Percentiles rank a stretch among this genome's conserved stretches.
Conservation (phyloP, 2,888 invertebrate genomes). For the Aquatica leii region DNA sequence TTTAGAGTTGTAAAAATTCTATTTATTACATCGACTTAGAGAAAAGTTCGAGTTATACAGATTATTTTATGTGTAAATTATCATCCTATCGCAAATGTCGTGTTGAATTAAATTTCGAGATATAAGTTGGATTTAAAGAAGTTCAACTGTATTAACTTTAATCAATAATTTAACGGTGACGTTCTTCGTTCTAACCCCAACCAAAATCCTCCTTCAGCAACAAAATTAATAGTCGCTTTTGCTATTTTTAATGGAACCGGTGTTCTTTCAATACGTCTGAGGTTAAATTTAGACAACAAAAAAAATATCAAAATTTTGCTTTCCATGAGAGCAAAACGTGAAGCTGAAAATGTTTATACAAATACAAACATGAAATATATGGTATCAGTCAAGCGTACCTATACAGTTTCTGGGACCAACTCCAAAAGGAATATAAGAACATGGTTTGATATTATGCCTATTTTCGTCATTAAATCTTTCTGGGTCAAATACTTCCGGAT, state of each 20-base stretch:
- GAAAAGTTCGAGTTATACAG: too few relatives aligned
- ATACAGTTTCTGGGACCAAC: background rate
- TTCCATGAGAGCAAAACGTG: conserved; percentile 17
- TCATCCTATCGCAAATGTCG: too few relatives aligned
- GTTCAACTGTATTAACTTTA: too few relatives aligned
- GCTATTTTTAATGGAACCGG: background rate
- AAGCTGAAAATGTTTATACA: conserved; percentile 55
- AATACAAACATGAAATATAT: conserved; percentile 39
- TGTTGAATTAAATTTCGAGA: too few relatives aligned
- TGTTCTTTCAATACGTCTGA: conserved; percentile 35
- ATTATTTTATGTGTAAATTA: too few relatives aligned
- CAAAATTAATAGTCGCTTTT: too few relatives aligned
- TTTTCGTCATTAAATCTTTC: conserved; percentile 53
- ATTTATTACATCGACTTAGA: too few relatives aligned
- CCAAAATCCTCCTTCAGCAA: too few relatives aligned
- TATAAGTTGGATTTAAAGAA: too few relatives aligned
- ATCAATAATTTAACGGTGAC: too few relatives aligned
- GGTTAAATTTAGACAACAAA: conserved; percentile 21
- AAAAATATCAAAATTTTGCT: background rate
- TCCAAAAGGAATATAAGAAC: conserved; percentile 1
- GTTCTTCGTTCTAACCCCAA: too few relatives aligned
- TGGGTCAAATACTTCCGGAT: conserved; percentile 49
- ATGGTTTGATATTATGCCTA: background rate
- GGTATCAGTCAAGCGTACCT: conserved; percentile 30
- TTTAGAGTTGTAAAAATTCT: too few relatives aligned